These are phyloP conservation scores for Platichthys flesus DNA, from an alignment of 2,113 vertebrate species.

Conservation along the genomic window DNA sequence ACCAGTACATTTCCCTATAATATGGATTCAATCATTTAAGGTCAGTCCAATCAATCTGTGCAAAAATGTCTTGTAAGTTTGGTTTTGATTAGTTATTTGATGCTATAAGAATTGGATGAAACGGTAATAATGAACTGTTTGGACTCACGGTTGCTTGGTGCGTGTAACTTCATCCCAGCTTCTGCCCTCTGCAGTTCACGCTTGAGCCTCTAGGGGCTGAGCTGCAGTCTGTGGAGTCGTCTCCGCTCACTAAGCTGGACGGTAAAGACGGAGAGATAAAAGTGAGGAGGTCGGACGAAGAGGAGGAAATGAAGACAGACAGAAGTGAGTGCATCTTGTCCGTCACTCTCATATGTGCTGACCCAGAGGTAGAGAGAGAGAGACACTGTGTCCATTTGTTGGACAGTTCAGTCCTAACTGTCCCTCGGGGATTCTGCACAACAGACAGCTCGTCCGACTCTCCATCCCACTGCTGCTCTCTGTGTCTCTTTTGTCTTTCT, in stretches of 20 bases:
- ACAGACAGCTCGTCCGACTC: slow-evolving; percentile 24
- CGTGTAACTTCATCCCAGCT: no score
- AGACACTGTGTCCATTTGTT: slow-evolving; percentile 30
- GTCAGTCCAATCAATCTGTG: no score
- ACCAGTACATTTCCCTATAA: no score
- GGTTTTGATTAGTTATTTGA: no score
- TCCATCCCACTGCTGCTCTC: background rate
- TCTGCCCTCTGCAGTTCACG: background rate
- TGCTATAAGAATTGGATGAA: no score
- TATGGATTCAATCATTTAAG: no score
- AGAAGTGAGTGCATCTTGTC: slow-evolving; percentile 32
- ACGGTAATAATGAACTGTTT: no score
- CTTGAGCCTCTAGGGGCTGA: background rate
- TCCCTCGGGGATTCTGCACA: slow-evolving; percentile 30
- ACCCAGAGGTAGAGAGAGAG: slow-evolving; percentile 10
- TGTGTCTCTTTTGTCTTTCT: no score
- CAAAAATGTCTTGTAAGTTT: no score
- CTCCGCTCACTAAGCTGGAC: background rate
- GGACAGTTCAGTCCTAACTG: slow-evolving; percentile 25
- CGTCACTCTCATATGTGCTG: slow-evolving; percentile 42
- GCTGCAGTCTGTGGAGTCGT: no score
- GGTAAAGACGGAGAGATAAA: background rate
- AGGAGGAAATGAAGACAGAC: slow-evolving; percentile 23
- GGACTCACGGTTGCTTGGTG: no score
- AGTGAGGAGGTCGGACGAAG: slow-evolving; percentile 16